Conservation (phyloP, 2,797 vertebrate genomes). For the Periophthalmus magnuspinnatus region DNA sequence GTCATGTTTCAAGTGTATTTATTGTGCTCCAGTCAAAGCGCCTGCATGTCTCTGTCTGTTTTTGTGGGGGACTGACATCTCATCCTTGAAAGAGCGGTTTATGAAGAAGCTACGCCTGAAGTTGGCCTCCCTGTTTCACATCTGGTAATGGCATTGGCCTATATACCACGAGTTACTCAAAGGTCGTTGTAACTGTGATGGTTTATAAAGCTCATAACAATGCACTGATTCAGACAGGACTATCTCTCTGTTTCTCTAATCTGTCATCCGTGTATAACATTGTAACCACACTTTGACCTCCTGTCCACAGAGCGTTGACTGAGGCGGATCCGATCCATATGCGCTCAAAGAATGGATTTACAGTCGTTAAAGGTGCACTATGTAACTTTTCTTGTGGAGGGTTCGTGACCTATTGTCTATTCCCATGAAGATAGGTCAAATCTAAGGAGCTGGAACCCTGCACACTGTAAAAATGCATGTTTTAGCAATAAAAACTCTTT, state of each 20-base stretch:
- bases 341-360: neutral
- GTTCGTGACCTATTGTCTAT: too few species aligned
- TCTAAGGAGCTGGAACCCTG: neutral
- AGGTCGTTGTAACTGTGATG: slow-evolving; percentile 26
- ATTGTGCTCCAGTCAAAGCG: slow-evolving; percentile 2
- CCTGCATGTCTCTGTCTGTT: slow-evolving; percentile 21
- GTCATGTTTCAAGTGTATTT: slow-evolving; percentile 25
- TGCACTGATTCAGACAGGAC: slow-evolving; percentile 44
- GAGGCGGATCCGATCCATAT: slow-evolving; percentile 15
- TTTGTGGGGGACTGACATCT: slow-evolving; percentile 8
- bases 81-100: slow-evolving; percentile 14
- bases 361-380: too few species aligned
- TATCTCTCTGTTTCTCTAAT: slow-evolving; percentile 20
- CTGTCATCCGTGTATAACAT: slow-evolving; percentile 29
- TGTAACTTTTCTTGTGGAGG: too few species aligned
- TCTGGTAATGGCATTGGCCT: slow-evolving; percentile 74
- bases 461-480: neutral
- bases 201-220: slow-evolving; percentile 34
- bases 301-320: slow-evolving; percentile 18
- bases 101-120: slow-evolving; percentile 55
- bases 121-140: slow-evolving; percentile 61
- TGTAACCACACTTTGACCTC: slow-evolving; percentile 16
- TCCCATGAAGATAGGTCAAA: neutral
- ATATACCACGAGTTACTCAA: slow-evolving; percentile 45
- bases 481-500: too few species aligned